Evolutionary conservation across 2,797 vertebrate species (phyloP), one percentile per base, ranked within the genome.

Genomic region (Protonibea diacanthus): DNA sequence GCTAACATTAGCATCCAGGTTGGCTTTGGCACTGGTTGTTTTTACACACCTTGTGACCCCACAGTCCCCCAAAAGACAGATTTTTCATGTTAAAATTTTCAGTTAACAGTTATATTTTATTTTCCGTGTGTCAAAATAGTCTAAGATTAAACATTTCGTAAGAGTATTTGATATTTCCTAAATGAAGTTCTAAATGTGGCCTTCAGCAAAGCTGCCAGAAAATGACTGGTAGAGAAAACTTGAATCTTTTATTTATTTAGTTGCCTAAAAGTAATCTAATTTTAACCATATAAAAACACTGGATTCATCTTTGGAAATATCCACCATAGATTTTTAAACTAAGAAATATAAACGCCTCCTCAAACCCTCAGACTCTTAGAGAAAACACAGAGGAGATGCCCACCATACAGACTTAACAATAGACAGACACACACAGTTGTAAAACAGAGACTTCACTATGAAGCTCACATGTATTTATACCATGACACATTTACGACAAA

Each of bases 401-500:
- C 29, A 27, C 59, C 51, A 56, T 23, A 21, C 25, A 48, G 5
- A 17, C 27, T 20, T 2, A 71, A 18, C 42, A n/a, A 44, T 15
- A 38, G 58, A 70, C n/a, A 73, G 25, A 77, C 23, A 71, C 45
- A 59, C 14, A 67, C 29, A 0, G 48, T 53, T 66, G 45, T 73
- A 59, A 63, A 68, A 75, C 47, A 65, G 27, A 71, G 61, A 76
- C 84, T 70, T 52, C 57, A 62, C 65, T 47, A 5, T 77, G 25
- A 71, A 55, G 47, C 79, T 77, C 59, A 76, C 33, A 75, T 48
- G 58, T 78, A 75, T 72, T 80, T 78, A 66, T 65, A 71, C 18
- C 14, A 71, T 86, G 81, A 86, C 80, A 88, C 78, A 79, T 84
- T 89, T 88, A 92, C 44, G 74, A 82, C 78, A 85, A 87, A 85